A percentile compares a stretch with the other conserved stretches of the same genome.
Conservation (phyloP, 2,113 vertebrate genomes). For the Pycnonotus jocosus region DNA sequence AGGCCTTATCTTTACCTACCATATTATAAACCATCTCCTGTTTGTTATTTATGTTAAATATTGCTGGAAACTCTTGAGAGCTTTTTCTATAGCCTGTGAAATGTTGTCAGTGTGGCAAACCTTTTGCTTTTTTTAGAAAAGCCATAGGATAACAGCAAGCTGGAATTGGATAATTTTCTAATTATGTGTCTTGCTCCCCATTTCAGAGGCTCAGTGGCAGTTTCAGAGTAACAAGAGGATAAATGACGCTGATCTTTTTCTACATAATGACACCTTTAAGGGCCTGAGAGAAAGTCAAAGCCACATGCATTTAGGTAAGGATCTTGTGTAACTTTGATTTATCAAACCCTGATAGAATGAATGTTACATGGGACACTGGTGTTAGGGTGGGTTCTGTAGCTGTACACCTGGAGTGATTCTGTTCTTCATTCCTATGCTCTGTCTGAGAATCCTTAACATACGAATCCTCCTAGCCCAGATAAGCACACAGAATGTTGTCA, state of each 20-base stretch:
- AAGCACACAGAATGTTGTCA: not conserved
- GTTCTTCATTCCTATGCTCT: not conserved
- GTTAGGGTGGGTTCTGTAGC: not conserved
- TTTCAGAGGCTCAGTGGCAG: not conserved
- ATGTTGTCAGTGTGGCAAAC: slow-evolving; percentile 43
- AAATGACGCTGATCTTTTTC: not conserved
- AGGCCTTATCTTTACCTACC: slow-evolving; percentile 72
- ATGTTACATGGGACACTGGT: not conserved
- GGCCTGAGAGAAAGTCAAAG: not conserved
- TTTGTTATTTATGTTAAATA: slow-evolving; percentile 73
- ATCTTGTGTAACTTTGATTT: not conserved
- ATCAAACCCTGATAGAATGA: not conserved
- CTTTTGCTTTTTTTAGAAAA: slow-evolving; percentile 65
- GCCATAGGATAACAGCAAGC: not conserved
- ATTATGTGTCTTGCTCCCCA: not conserved
- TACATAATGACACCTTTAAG: not conserved
- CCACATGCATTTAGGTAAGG: not conserved
- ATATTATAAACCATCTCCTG: slow-evolving; percentile 68
- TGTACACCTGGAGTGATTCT: not conserved
- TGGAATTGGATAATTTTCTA: slow-evolving; percentile 16
- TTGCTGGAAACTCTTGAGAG: slow-evolving; percentile 60
- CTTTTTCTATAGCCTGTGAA: slow-evolving; percentile 34
- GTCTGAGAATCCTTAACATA: not conserved
- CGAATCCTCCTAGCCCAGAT: not conserved
- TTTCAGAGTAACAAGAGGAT: not conserved